Percentiles rank a stretch among this genome's conserved stretches.
Conservation (phyloP, 2,797 vertebrate species). For the Podarcis lilfordi region DNA sequence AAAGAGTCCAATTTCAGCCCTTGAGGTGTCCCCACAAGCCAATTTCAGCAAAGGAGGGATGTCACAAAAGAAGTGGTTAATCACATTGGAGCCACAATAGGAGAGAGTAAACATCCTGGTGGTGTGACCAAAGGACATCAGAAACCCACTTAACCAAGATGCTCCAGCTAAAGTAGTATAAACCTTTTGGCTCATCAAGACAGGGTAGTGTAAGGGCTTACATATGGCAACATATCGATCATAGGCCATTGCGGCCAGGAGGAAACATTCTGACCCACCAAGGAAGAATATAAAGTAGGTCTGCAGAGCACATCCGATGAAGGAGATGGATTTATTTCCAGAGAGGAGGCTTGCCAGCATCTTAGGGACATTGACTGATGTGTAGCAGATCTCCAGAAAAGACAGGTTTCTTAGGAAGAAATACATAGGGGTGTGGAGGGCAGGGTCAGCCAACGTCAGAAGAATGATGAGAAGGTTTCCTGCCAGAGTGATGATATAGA, state of each 20-base stretch:
- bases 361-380: slow-evolving; percentile 40
- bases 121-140: slow-evolving; percentile 36
- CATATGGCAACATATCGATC: slow-evolving; percentile 47
- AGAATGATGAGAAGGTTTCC: slow-evolving; percentile 49
- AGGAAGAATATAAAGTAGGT: slow-evolving; percentile 47
- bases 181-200: slow-evolving; percentile 50
- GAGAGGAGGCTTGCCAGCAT: slow-evolving; percentile 34
- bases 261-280: slow-evolving; percentile 44
- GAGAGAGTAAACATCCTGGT: background rate
- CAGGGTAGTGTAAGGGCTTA: slow-evolving; percentile 49
- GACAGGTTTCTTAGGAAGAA: slow-evolving; percentile 59
- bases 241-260: slow-evolving; percentile 52
- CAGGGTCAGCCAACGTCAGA: slow-evolving; percentile 22
- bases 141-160: slow-evolving; percentile 65
- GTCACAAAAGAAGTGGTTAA: slow-evolving; percentile 65
- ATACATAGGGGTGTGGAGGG: slow-evolving; percentile 51
- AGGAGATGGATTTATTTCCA: slow-evolving; percentile 45
- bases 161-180: slow-evolving; percentile 52
- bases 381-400: slow-evolving; percentile 55
- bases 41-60: slow-evolving; percentile 55
- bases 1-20: slow-evolving; percentile 47
- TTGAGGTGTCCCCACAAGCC: slow-evolving; percentile 49
- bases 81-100: slow-evolving; percentile 43
- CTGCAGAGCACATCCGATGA: slow-evolving; percentile 47
- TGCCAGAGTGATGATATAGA: slow-evolving; percentile 55